Percentiles rank a stretch among this genome's conserved stretches.
phyloP scores from a whole-genome alignment of 2,113 vertebrate genomes.

The Paramormyrops kingsleyae region DNA sequence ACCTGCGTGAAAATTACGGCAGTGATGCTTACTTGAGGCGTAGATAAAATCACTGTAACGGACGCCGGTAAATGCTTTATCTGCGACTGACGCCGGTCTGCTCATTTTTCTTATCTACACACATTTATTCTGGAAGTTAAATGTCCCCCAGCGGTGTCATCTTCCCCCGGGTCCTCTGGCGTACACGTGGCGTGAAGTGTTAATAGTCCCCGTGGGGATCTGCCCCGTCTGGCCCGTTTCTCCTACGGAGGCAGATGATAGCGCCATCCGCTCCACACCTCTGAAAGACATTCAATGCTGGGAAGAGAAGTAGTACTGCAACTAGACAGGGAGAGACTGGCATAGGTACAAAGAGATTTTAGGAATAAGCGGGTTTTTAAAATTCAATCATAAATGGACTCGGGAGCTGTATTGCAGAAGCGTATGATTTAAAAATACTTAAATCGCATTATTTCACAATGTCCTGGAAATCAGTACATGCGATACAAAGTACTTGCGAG shows the following conservation, averaged over 20 bases:
- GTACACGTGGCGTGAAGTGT: slow-evolving; percentile 71
- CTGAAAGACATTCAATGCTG: slow-evolving; percentile 54
- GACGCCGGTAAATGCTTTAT: not conserved
- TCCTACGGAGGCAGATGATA: slow-evolving; percentile 61
- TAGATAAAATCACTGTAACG: not conserved
- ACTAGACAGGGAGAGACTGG: not conserved
- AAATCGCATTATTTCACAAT: not conserved
- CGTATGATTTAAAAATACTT: not conserved
- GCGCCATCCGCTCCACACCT: slow-evolving; percentile 53
- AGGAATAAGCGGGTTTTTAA: not conserved
- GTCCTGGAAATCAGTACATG: not conserved
- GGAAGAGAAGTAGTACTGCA: not conserved
- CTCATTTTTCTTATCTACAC: slow-evolving; percentile 37
- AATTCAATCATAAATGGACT: not conserved
- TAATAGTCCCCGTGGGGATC: slow-evolving; percentile 71
- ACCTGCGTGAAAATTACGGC: not conserved
- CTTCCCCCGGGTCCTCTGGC: slow-evolving; percentile 60
- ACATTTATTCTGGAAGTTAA: slow-evolving; percentile 37
- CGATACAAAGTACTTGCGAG: not conserved
- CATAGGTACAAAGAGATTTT: not conserved
- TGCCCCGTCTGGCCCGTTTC: slow-evolving; percentile 45
- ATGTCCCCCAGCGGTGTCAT: slow-evolving; percentile 9
- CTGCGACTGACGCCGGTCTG: not conserved
- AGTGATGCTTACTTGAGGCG: not conserved
- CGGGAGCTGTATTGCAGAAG: not conserved